Conservation (phyloP, 2,888 invertebrate species). For the Augochlorella aurata region DNA sequence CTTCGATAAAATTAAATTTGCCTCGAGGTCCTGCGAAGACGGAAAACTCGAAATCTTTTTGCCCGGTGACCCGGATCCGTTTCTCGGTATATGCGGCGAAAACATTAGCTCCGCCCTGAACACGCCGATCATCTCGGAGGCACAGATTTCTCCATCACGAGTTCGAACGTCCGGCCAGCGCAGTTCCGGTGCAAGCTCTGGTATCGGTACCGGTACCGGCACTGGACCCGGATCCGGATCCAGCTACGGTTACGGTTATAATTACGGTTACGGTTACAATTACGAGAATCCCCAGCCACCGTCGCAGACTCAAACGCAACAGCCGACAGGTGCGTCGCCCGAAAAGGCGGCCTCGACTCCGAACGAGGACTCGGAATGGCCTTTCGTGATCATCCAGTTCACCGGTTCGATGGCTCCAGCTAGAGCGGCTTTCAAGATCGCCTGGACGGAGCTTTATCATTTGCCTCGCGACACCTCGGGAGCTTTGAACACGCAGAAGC, state of each 20-base stretch:
- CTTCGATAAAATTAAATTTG: constrained; percentile 93
- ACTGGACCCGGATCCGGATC: neutral
- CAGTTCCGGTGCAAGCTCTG: neutral
- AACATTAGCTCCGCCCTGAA: constrained; percentile 92
- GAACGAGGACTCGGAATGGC: constrained; percentile 79
- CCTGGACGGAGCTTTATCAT: constrained; percentile 95
- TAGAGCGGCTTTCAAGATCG: constrained; percentile 92
- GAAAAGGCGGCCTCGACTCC: constrained; percentile 70
- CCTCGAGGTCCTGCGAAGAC: constrained; percentile 92
- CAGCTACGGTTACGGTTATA: neutral
- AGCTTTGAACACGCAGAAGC: constrained; percentile 89
- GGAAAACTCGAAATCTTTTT: constrained; percentile 92
- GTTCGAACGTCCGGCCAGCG: neutral
- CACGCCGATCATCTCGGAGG: constrained; percentile 90
- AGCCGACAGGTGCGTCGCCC: constrained; percentile 63
- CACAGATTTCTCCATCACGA: constrained; percentile 84
- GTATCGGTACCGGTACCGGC: neutral
- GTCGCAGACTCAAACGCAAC: constrained; percentile 26
- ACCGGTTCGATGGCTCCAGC: constrained; percentile 90
- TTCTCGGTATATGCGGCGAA: constrained; percentile 92
- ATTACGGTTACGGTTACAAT: neutral
- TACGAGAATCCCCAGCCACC: neutral
- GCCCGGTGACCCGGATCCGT: constrained; percentile 88
- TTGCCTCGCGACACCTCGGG: constrained; percentile 93
- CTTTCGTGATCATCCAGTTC: constrained; percentile 87